Base-by-base conservation (phyloP, 2,113 vertebrate genomes). In the Grammomys surdaster region DNA sequence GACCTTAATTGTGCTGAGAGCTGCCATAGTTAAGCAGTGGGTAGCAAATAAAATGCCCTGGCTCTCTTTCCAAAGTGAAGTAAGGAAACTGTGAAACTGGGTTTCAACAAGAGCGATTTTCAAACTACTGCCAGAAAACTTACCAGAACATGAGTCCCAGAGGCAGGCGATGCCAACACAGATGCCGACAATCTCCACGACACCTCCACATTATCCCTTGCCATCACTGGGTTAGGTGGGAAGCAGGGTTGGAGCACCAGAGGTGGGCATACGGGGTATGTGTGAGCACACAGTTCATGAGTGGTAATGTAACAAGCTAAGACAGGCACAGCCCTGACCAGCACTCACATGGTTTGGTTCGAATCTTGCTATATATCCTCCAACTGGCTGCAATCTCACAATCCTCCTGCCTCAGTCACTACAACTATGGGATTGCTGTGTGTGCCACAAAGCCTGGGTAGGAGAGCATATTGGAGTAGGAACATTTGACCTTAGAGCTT, bases 11-110 rank as follows among this genome's bases (percentile, higher is more conserved):
- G 97, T 97, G 97, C 95, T 69, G 88, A 88, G 88, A 93, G 95
- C 90, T 93, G 91, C 95, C 93, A 97, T 96, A 90, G 96, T 97
- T 97, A 98, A 98, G 97, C 97, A 97, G 97, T 97, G 96, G 97
- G 97, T 97, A 97, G 96, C 97, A 97, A 93, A 95, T 95, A 97
- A 98, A 96, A 96, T 93, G 96, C 90, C 95, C 96, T 86, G 92
- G 90, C 97, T 97, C 97, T 97, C 96, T 92, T 72, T 96, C 89
- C 54, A 82, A 97, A 97, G 95, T 70, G 90, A 97, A 96, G 85
- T 91, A 90, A 96, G 95, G n/a, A 96, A 96, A 97, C 89, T 93
- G 88, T 77, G 73, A 97, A 98, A 97, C 90, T 97, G 97, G 96
- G 96, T 97, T 98, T 97, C 97, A 95, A 95, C 69, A 51, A 95